These are phyloP conservation scores for Rhyzopertha dominica DNA, from an alignment of 1,140 invertebrate species.

Conservation along the genomic window DNA sequence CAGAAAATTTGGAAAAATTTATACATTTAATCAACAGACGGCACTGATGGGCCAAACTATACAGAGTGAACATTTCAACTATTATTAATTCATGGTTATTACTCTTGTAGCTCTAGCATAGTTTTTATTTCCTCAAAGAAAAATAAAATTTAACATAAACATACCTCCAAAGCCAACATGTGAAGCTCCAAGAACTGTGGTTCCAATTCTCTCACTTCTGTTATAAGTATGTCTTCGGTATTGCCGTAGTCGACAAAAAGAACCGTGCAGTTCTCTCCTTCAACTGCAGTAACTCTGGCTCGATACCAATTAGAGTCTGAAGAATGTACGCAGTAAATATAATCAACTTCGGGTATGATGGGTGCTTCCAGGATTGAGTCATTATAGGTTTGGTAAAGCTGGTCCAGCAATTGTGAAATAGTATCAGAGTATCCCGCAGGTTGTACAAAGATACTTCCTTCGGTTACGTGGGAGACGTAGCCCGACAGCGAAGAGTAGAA, in stretches of 20 bases:
- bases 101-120: no score
- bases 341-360: slow-evolving; percentile 41
- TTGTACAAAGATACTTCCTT: slow-evolving; percentile 59
- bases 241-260: slow-evolving; percentile 76
- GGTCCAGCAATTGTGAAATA: slow-evolving; percentile 48
- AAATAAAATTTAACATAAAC: slow-evolving; percentile 12
- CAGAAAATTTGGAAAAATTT: no score
- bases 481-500: slow-evolving; percentile 50
- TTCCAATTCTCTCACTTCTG: slow-evolving; percentile 24
- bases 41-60: no score
- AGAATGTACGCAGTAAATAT: slow-evolving; percentile 57
- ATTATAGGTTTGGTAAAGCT: slow-evolving; percentile 57
- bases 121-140: no score
- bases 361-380: slow-evolving; percentile 40
- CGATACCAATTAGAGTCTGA: slow-evolving; percentile 64
- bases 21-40: no score
- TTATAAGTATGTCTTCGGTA: slow-evolving; percentile 51
- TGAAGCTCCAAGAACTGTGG: slow-evolving; percentile 26
- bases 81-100: no score
- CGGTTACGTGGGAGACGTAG: slow-evolving; percentile 45
- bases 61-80: no score
- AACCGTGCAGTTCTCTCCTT: slow-evolving; percentile 51
- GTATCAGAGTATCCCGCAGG: slow-evolving; percentile 43
- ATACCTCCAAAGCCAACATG: slow-evolving; percentile 31
- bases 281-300: slow-evolving; percentile 51